These are phyloP conservation scores for Cenopis cana DNA, from an alignment of 2,888 invertebrate species.

Conservation along the genomic window DNA sequence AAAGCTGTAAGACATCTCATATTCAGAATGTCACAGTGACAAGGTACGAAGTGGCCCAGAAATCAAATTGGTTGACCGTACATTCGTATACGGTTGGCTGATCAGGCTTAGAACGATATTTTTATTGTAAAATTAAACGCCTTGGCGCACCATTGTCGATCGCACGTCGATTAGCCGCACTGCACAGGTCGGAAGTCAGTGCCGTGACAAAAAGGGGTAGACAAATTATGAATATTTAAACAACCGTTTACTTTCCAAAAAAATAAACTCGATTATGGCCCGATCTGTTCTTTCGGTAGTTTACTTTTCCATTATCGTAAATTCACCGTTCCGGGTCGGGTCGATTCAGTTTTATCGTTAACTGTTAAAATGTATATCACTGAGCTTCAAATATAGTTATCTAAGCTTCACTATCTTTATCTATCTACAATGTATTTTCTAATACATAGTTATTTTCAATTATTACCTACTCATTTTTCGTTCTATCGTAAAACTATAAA, in stretches of 20 bases:
- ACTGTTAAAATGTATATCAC: constrained; percentile 50
- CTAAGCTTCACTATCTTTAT: constrained; percentile 19
- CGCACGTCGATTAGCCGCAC: constrained; percentile 22
- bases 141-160: constrained; percentile 20
- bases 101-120: background rate
- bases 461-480: constrained; percentile 14
- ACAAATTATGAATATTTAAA: constrained; percentile 75
- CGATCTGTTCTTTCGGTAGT: constrained; percentile 62
- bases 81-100: background rate
- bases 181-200: constrained; percentile 53
- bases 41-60: too few species aligned
- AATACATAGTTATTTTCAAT: constrained; percentile 8
- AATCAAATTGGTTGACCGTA: too few species aligned
- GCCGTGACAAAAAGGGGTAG: constrained; percentile 71
- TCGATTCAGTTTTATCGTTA: constrained; percentile 53
- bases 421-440: background rate
- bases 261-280: constrained; percentile 63
- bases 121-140: background rate
- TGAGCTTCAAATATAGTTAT: constrained; percentile 39
- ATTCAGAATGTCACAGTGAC: too few species aligned
- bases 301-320: constrained; percentile 64
- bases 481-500: constrained; percentile 16
- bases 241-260: constrained; percentile 60
- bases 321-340: constrained; percentile 50
- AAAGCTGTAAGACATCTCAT: too few species aligned